A percentile compares a stretch with the other conserved stretches of the same genome.
phyloP scores from a whole-genome alignment of 1,140 invertebrate species.

The Bathynomus jamesi region DNA sequence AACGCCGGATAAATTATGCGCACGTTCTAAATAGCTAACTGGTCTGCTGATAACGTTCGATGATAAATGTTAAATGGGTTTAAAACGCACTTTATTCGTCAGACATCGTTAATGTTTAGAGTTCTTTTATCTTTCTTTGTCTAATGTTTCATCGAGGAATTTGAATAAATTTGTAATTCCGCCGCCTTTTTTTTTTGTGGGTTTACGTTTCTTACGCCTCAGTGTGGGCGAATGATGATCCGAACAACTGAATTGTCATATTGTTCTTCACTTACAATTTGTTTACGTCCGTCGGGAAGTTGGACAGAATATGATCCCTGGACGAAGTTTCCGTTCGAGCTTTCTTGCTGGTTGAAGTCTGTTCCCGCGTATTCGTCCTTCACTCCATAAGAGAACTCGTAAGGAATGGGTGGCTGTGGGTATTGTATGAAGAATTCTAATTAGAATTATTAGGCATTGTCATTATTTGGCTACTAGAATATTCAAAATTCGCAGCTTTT shows the following conservation, averaged over 20 bases:
- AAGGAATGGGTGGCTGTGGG: constrained; percentile 33
- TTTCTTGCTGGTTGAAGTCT: constrained; percentile 40
- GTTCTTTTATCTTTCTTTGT: neutral
- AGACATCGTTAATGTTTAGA: neutral
- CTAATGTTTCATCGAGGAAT: neutral
- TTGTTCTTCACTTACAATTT: constrained; percentile 18
- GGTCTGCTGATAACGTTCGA: neutral
- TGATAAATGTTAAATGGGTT: neutral
- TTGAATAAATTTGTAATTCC: neutral
- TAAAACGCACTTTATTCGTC: neutral
- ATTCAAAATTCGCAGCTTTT: no score
- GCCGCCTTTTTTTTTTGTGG: no score
- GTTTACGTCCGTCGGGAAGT: constrained; percentile 39
- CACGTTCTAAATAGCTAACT: neutral
- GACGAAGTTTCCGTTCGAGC: constrained; percentile 40
- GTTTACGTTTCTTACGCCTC: neutral
- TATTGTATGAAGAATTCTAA: no score
- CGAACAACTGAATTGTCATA: neutral
- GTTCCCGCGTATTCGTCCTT: constrained; percentile 40
- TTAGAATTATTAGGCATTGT: no score
- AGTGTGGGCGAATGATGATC: neutral
- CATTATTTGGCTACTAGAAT: no score
- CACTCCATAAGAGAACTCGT: constrained; percentile 40
- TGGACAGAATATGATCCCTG: constrained; percentile 38
- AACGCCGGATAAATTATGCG: neutral